phyloP scores from a whole-genome alignment of 2,797 vertebrate species.

The Bucorvus abyssinicus region DNA sequence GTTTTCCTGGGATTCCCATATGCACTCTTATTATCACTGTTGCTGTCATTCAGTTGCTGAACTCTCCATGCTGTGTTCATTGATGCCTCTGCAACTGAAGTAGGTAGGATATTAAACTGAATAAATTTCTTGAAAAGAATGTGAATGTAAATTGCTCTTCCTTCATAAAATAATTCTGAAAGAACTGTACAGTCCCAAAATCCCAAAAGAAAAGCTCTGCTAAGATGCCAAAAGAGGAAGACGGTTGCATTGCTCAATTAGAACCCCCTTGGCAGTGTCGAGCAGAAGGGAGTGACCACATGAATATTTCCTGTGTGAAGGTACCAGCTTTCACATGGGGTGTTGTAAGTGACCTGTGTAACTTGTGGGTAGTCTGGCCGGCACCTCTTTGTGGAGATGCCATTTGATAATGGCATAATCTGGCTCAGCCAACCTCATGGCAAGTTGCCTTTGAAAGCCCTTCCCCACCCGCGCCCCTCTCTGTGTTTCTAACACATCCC shows the following conservation, averaged over 20 bases:
- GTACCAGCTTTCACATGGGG: neutral
- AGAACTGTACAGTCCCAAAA: neutral
- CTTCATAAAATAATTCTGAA: neutral
- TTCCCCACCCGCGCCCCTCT: neutral
- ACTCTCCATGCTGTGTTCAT: neutral
- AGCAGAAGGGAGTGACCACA: neutral
- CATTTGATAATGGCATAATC: neutral
- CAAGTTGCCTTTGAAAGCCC: neutral
- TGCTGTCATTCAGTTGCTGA: neutral
- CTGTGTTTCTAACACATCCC: neutral
- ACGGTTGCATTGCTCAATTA: neutral
- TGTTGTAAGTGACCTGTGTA: slow-evolving; percentile 28
- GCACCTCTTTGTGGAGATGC: neutral
- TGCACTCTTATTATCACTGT: neutral
- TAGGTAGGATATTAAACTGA: neutral
- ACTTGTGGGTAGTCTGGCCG: neutral
- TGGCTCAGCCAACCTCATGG: neutral
- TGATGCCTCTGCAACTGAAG: neutral
- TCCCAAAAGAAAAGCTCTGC: neutral
- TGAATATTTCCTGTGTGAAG: slow-evolving; percentile 1
- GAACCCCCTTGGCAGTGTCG: neutral
- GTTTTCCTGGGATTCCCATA: slow-evolving; percentile 17
- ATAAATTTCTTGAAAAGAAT: neutral
- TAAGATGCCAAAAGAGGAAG: neutral
- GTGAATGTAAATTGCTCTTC: neutral